Conservation (phyloP, 2,888 invertebrate species). For the Onthophagus sagittarius region DNA sequence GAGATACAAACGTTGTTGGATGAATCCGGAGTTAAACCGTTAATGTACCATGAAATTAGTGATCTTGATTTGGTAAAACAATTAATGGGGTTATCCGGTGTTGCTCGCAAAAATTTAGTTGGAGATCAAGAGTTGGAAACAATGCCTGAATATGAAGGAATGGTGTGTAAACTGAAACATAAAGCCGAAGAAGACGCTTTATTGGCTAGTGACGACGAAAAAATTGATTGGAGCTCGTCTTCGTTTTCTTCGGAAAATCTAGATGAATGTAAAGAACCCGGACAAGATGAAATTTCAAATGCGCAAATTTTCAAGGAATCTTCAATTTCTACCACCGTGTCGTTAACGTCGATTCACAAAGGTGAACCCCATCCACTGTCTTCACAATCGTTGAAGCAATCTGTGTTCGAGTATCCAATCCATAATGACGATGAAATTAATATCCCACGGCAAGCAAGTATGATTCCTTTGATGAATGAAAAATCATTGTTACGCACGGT, state of each 20-base stretch:
- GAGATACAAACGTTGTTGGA: constrained; percentile 3
- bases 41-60: background rate
- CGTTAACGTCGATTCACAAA: background rate
- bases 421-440: background rate
- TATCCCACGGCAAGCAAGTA: constrained; percentile 5
- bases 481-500: constrained; percentile 12
- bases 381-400: background rate
- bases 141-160: background rate
- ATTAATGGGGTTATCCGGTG: background rate
- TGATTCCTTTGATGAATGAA: constrained; percentile 17
- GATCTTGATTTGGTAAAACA: constrained; percentile 8
- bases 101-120: background rate
- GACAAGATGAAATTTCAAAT: background rate
- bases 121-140: background rate
- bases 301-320: background rate
- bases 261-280: background rate
- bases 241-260: background rate
- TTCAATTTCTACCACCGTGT: background rate
- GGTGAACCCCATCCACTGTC: background rate
- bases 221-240: background rate
- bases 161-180: background rate
- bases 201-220: background rate
- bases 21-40: background rate
- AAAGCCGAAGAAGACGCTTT: background rate
- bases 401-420: background rate